A percentile compares a stretch with the other conserved stretches of the same genome.
These are phyloP conservation scores for Acanthosepion esculentum DNA, from an alignment of 2,888 invertebrate species.

Conservation along the genomic window DNA sequence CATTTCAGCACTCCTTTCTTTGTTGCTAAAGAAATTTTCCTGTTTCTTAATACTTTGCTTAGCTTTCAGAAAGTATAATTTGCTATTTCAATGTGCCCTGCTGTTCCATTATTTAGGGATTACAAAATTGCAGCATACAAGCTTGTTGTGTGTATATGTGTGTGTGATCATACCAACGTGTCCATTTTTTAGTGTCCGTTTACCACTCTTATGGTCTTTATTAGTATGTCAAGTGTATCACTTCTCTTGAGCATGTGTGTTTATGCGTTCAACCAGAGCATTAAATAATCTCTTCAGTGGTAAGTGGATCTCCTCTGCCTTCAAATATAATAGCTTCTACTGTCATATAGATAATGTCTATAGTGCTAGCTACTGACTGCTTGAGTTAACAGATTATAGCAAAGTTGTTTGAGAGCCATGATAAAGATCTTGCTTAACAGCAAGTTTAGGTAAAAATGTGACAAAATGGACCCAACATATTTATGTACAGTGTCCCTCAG, in stretches of 20 bases:
- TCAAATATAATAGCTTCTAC: background rate
- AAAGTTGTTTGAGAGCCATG: background rate
- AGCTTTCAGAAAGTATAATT: too few species aligned
- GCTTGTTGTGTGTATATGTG: too few species aligned
- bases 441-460: background rate
- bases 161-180: too few species aligned
- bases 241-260: background rate
- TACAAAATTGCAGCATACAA: too few species aligned
- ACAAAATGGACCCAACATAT: background rate
- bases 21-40: too few species aligned
- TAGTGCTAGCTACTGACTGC: background rate
- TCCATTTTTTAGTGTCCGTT: background rate
- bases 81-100: too few species aligned
- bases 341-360: background rate
- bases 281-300: background rate
- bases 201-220: too few species aligned
- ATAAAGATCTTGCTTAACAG: conserved; percentile 9
- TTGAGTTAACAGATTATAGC: background rate
- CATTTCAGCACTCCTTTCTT: too few species aligned
- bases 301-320: background rate
- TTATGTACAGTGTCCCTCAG: background rate
- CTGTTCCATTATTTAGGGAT: too few species aligned
- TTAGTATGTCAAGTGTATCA: background rate
- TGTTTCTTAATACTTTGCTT: too few species aligned
- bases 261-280: background rate